Evolutionary conservation across 2,113 vertebrate species (phyloP).

Genomic region (Sander lucioperca): DNA sequence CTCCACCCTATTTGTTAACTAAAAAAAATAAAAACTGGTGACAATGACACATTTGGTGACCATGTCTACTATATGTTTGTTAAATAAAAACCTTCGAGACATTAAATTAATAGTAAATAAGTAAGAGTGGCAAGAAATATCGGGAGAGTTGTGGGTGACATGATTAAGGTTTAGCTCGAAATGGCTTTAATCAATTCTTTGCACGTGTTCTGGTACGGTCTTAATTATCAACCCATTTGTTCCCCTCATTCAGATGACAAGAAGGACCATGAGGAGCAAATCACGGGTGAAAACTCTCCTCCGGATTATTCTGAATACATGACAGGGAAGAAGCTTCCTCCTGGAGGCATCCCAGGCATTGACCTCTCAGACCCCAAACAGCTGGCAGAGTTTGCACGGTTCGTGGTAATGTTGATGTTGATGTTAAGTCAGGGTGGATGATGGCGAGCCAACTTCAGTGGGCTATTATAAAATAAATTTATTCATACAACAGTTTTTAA

Average conservation of each 20-base stretch:
- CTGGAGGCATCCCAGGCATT: slow-evolving; percentile 97
- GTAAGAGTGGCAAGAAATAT: neutral
- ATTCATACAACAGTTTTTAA: neutral
- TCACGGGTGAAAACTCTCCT: slow-evolving; percentile 96
- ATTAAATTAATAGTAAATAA: neutral
- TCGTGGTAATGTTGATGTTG: slow-evolving; percentile 50
- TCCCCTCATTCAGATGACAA: slow-evolving; percentile 91
- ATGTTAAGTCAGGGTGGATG: neutral
- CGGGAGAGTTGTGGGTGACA: fast-evolving
- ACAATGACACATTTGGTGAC: neutral
- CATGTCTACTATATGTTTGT: neutral
- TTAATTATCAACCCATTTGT: neutral
- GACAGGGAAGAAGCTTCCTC: slow-evolving; percentile 98
- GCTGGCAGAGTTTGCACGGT: slow-evolving; percentile 98
- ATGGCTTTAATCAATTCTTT: neutral
- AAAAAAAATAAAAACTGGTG: too few relatives aligned
- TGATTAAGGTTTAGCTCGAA: neutral
- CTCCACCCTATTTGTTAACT: too few relatives aligned
- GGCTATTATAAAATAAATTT: neutral
- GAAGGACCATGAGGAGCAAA: slow-evolving; percentile 98
- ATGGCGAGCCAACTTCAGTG: neutral
- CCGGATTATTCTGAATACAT: slow-evolving; percentile 99
- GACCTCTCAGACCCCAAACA: slow-evolving; percentile 98
- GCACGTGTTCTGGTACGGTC: neutral
- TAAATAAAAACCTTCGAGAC: neutral